phyloP scores from a whole-genome alignment of 2,113 vertebrate genomes.

The Vidua chalybeata region DNA sequence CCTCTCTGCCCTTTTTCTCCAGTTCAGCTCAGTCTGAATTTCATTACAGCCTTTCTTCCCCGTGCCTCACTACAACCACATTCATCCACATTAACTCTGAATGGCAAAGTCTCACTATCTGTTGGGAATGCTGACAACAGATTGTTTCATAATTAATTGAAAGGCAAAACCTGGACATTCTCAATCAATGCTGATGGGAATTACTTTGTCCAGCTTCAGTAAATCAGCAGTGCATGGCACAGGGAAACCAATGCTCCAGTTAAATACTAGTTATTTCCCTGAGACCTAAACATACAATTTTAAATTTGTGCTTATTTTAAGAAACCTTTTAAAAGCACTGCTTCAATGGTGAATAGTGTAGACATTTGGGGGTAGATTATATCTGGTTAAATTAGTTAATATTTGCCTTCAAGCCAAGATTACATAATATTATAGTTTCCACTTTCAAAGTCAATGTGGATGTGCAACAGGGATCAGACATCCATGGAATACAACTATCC shows the following conservation, averaged over 20 bases:
- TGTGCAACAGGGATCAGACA: background rate
- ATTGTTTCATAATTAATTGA: conserved; percentile 66
- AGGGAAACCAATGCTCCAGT: background rate
- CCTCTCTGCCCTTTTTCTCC: background rate
- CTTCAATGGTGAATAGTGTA: background rate
- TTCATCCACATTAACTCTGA: conserved; percentile 40
- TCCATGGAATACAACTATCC: background rate
- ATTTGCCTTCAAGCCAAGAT: conserved; percentile 10
- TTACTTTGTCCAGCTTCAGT: conserved; percentile 16
- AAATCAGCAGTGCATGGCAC: background rate
- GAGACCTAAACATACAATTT: background rate
- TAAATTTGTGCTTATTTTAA: conserved; percentile 32
- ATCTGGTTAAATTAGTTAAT: conserved; percentile 27
- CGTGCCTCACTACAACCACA: conserved; percentile 6
- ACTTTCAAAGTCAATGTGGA: conserved; percentile 3
- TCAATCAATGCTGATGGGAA: conserved; percentile 58
- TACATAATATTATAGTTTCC: conserved; percentile 7
- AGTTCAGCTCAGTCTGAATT: conserved; percentile 35
- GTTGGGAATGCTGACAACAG: conserved; percentile 55
- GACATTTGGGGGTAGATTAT: conserved; percentile 31
- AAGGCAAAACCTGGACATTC: conserved; percentile 61
- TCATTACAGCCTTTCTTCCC: conserved; percentile 30
- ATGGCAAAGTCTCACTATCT: conserved; percentile 40
- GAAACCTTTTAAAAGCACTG: background rate
- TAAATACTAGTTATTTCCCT: background rate